Base-by-base conservation (phyloP, 1,140 invertebrate species). In the Apis dorsata region DNA sequence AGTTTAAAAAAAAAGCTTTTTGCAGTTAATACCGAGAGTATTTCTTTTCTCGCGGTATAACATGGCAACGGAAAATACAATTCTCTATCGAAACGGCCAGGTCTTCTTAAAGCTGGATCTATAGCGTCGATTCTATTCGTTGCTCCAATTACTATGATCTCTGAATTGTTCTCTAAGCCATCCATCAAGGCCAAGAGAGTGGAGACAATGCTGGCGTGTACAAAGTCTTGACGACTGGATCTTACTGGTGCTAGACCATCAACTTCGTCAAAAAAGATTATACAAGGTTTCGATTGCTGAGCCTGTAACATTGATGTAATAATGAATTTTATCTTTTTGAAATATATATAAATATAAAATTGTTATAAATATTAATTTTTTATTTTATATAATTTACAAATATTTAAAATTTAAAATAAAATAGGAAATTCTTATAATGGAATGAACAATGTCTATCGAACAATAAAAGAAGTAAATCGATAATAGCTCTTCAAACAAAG, bases 201-300 rank as follows among this genome's bases (percentile, higher is more conserved):
- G 94, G 80, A 93, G 0, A 94, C 94, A 94, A 96, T 85, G 94
- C 94, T 91, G 91, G 93, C 91, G 92, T 96, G 86, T 91, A 96
- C 96, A 87, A 97, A 96, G 88, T 97, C 96, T 74, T 95, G 95
- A 19, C 95, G 94, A 34, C 93, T 93, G 10, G 96, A 96, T 85
- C 97, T 91, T 51, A 95, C 94, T 1, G 95, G 96, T 83, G 96
- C 96, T n/a, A 97, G 92, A 3, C 96, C 96, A 87, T 97, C 96
- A 34, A 97, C 96, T 92, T 97, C 96, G 92, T 97, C 97, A 81
- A 97, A 96, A 88, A 97, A 97, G 69, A 97, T 96, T 8, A 96
- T 97, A 78, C 95, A 96, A 8, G 96, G 96, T 73, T 96, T 95
- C 88, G 95, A 95, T 91, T 96, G 96, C 69, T 95, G 93, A 0